Conservation (phyloP, 2,888 invertebrate genomes). For the Rhamphomyia laevipes region DNA sequence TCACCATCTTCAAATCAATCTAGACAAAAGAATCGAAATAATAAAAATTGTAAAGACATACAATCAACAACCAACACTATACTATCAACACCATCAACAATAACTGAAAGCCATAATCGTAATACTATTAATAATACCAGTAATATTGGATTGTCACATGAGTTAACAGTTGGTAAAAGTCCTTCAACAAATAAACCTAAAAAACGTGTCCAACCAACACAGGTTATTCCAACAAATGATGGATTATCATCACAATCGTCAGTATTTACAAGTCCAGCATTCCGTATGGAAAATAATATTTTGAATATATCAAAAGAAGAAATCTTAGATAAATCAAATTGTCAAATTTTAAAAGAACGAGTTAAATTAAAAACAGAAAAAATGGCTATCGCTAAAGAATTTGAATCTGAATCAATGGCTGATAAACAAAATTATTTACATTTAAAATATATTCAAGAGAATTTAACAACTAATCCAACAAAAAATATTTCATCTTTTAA, state of each 20-base stretch:
- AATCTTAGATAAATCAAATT: conserved; percentile 25
- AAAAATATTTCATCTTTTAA: too few species aligned
- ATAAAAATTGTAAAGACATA: neutral
- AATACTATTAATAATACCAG: neutral
- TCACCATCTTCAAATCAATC: too few species aligned
- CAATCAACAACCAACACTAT: too few species aligned
- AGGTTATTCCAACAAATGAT: neutral
- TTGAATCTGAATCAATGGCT: conserved; percentile 20
- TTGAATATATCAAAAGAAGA: conserved; percentile 27
- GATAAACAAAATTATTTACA: too few species aligned
- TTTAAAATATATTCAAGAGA: too few species aligned
- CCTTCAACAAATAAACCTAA: neutral
- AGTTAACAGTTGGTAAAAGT: neutral
- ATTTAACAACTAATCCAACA: too few species aligned
- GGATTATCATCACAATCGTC: neutral
- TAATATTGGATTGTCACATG: neutral
- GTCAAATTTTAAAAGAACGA: conserved; percentile 25
- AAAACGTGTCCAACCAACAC: neutral
- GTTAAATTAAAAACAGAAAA: conserved; percentile 26
- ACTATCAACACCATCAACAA: neutral
- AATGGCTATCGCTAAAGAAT: conserved; percentile 25
- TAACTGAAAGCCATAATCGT: neutral
- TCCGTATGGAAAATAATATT: conserved; percentile 35
- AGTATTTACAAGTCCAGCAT: conserved; percentile 22
- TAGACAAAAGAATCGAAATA: neutral